phyloP scores from a whole-genome alignment of 2,888 invertebrate genomes.

The Mythimna vitellina region DNA sequence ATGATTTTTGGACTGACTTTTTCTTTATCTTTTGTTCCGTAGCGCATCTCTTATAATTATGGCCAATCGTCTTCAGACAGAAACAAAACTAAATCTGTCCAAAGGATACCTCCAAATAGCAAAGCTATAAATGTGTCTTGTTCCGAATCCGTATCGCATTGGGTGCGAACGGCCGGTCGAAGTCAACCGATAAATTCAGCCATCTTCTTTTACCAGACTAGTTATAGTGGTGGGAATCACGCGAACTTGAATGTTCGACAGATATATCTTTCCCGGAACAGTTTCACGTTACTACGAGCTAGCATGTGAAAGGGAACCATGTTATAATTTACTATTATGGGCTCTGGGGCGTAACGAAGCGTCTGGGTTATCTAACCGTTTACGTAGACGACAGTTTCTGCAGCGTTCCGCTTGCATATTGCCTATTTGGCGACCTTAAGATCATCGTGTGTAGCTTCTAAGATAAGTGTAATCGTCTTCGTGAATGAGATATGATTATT shows the following conservation, averaged over 20 bases:
- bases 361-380: constrained; percentile 54
- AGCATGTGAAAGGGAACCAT: constrained; percentile 46
- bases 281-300: constrained; percentile 38
- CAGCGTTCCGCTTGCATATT: constrained; percentile 48
- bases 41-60: neutral
- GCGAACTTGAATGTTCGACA: constrained; percentile 48
- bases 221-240: constrained; percentile 53
- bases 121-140: constrained; percentile 57
- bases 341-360: constrained; percentile 43
- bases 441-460: constrained; percentile 22
- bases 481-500: constrained; percentile 26
- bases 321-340: constrained; percentile 52
- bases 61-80: constrained; percentile 7
- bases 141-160: constrained; percentile 35
- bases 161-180: constrained; percentile 35
- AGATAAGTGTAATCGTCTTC: constrained; percentile 40
- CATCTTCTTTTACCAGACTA: constrained; percentile 45
- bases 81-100: constrained; percentile 31
- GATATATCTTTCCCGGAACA: constrained; percentile 53
- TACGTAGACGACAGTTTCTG: constrained; percentile 29
- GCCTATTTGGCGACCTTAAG: constrained; percentile 36
- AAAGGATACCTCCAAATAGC: constrained; percentile 40
- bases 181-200: constrained; percentile 51
- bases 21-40: neutral
- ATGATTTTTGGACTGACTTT: neutral